Base-by-base conservation (phyloP, 2,888 invertebrate species). In the Eupithecia inturbata region DNA sequence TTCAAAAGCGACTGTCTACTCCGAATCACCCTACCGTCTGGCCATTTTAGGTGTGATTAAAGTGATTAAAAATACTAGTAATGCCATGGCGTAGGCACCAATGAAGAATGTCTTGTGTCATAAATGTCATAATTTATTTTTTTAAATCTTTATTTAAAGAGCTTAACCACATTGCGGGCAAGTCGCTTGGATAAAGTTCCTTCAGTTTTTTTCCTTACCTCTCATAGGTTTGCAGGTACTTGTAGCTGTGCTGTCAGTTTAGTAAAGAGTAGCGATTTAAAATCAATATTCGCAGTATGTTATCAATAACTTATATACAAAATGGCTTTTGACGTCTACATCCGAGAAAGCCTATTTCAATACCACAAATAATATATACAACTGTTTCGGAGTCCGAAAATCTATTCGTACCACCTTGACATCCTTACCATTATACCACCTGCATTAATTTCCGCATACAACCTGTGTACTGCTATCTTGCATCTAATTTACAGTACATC, bases 381-480 rank as follows among this genome's bases (percentile, higher is more conserved):
- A n/a, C n/a, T n/a, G 4, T n/a, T 33, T 19, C 31, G 33, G 31
- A 64, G 63, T 70, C 63, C 67, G 49, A 68, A 67, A 57, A 1
- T 1, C 12, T 4, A 39, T 41, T 62, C 4, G 1, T 22, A 41
- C 22, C 28, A 26, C 31, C 31, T 6, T 1, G 63, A 63, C 67
- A 64, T 66, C 72, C 45, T 72, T 70, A 49, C 26, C 7, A 9
- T 33, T 31, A 16, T 41, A 69, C 66, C 69, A 71, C 70, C 63
- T 70, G 67, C 67, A 71, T 69, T 88, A 87, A 89, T 89, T 87
- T 88, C 88, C 88, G 83, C 70, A 70, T 39, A 72, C 82, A 78
- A 79, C 79, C 77, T 77, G 81, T 78, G 76, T 76, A 79, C 78
- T 77, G 77, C 78, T 84, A 85, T 86, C 83, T 84, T 67, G 72